Evolutionary conservation across 2,888 invertebrate species (phyloP).

Genomic region (Phlogophora meticulosa): DNA sequence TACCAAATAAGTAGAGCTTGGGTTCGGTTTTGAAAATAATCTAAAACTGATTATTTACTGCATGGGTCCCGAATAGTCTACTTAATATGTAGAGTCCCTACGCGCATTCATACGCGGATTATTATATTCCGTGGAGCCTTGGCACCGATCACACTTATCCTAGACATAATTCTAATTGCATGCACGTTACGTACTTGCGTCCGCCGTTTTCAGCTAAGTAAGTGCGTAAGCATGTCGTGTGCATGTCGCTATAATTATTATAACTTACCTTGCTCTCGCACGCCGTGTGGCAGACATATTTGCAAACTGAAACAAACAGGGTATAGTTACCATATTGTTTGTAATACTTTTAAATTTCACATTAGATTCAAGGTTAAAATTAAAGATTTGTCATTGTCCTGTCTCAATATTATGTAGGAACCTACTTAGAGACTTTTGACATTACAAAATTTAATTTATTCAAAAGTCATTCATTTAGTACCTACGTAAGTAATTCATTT

Average conservation of each 20-base stretch:
- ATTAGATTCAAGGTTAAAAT: conserved; percentile 27
- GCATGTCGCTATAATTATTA: conserved; percentile 21
- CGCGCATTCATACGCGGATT: conserved; percentile 24
- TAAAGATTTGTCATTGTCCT: conserved; percentile 13
- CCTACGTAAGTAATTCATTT: neutral
- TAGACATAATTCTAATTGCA: conserved; percentile 62
- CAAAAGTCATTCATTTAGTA: neutral
- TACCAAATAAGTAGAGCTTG: neutral
- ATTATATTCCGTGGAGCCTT: conserved; percentile 51
- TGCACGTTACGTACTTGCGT: conserved; percentile 48
- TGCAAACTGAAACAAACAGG: conserved; percentile 94
- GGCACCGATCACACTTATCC: conserved; percentile 56
- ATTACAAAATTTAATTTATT: conserved; percentile 6
- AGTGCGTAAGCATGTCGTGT: conserved; percentile 20
- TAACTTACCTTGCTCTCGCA: conserved; percentile 94
- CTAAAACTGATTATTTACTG: neutral
- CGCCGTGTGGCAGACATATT: conserved; percentile 95
- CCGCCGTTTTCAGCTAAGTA: conserved; percentile 45
- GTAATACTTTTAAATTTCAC: conserved; percentile 13
- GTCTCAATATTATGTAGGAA: conserved; percentile 14
- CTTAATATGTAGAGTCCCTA: conserved; percentile 24
- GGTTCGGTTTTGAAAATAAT: neutral
- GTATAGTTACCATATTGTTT: conserved; percentile 38
- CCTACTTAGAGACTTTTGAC: neutral
- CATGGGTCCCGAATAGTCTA: neutral